These are phyloP conservation scores for Eupithecia subumbrata DNA, from an alignment of 2,888 invertebrate species.

Conservation along the genomic window DNA sequence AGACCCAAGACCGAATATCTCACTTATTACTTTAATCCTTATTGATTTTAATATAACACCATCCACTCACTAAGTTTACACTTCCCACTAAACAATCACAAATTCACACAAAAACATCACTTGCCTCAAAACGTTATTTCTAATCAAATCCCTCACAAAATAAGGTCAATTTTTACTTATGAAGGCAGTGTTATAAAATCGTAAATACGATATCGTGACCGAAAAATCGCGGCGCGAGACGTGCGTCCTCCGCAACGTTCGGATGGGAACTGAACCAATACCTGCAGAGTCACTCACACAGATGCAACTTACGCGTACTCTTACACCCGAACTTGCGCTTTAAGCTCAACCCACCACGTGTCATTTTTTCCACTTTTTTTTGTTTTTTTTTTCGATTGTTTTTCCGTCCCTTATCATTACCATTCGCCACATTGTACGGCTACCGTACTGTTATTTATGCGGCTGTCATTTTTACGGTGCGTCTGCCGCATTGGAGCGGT, in stretches of 20 bases:
- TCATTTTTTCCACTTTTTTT: constrained; percentile 46
- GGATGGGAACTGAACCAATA: constrained; percentile 77
- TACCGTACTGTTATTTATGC: constrained; percentile 57
- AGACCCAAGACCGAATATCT: background rate
- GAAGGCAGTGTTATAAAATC: constrained; percentile 5
- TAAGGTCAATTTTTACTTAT: constrained; percentile 4
- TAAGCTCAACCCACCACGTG: constrained; percentile 68
- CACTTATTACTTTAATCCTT: constrained; percentile 33
- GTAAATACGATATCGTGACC: constrained; percentile 29
- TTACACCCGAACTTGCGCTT: constrained; percentile 68
- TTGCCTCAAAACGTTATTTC: constrained; percentile 14
- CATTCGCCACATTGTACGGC: constrained; percentile 58
- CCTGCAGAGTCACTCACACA: constrained; percentile 81
- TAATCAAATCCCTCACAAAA: background rate
- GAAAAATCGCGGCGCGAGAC: constrained; percentile 36
- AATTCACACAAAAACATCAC: constrained; percentile 32
- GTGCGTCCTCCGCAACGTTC: constrained; percentile 57
- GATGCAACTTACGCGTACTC: constrained; percentile 67
- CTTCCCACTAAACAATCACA: constrained; percentile 40
- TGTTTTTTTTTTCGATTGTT: constrained; percentile 49
- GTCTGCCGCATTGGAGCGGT: constrained; percentile 38
- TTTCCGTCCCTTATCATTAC: constrained; percentile 52
- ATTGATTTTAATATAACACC: constrained; percentile 28
- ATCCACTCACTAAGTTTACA: constrained; percentile 41
- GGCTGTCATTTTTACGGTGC: constrained; percentile 42